Percentiles rank a stretch among this genome's conserved stretches.
Evolutionary conservation across 2,888 invertebrate genomes (phyloP).

Genomic region (Octodonta nipae): DNA sequence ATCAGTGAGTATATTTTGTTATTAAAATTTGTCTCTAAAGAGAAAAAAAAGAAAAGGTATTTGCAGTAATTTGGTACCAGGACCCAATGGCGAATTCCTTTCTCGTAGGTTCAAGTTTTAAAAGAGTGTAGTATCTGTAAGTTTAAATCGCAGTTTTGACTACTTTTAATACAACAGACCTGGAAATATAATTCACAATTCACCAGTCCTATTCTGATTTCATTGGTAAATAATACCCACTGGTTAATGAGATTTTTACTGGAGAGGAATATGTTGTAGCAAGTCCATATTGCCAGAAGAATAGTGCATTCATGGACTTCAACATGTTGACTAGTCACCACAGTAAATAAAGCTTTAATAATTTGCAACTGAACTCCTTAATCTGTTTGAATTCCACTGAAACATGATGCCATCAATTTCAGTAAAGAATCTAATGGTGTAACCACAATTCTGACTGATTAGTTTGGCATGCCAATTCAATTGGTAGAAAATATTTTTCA

Average conservation of each 20-base stretch:
- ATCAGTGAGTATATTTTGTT: too few relatives aligned
- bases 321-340: slow-evolving; percentile 98
- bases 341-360: slow-evolving; percentile 93
- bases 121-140: too few relatives aligned
- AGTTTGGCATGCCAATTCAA: slow-evolving; percentile 96
- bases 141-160: too few relatives aligned
- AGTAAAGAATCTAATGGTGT: slow-evolving; percentile 93
- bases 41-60: too few relatives aligned
- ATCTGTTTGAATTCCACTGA: slow-evolving; percentile 93
- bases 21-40: too few relatives aligned
- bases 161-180: too few relatives aligned
- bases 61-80: too few relatives aligned
- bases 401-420: slow-evolving; percentile 95
- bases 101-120: too few relatives aligned
- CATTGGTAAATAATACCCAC: too few relatives aligned
- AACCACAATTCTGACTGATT: slow-evolving; percentile 87
- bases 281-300: slow-evolving; percentile 77
- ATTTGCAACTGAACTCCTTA: slow-evolving; percentile 97
- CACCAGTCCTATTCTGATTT: too few relatives aligned
- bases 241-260: slow-evolving; percentile 94
- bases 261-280: slow-evolving; percentile 96
- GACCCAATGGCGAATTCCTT: too few relatives aligned
- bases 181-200: too few relatives aligned
- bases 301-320: slow-evolving; percentile 97
- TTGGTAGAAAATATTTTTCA: slow-evolving; percentile 95